Evolutionary conservation across 2,797 vertebrate genomes (phyloP), one percentile per base, ranked within the genome.

Genomic region (Chaunax sp.): DNA sequence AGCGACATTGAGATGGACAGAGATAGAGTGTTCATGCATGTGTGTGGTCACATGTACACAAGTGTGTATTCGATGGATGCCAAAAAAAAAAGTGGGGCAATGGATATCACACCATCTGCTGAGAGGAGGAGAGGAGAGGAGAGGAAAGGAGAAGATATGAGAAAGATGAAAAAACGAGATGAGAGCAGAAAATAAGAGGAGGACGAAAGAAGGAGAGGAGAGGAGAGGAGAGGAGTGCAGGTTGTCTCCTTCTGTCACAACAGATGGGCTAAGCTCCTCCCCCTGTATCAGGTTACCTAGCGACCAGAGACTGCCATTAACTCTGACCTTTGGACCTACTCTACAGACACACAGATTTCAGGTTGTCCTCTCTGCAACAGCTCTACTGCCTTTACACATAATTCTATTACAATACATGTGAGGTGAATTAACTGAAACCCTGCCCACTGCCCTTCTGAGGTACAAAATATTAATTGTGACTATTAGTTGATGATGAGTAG

Each of bases 61-160:
- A 78, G 61, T 66, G 81, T 69, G 84, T 71, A 76, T 72, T 78
- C 19, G 30, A 72, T 73, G 47, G 47, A 75, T 79, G 86, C 86
- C 85, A 84, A 80, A 80, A 80, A 80, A 80, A 81, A 83, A 88
- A 87, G 40, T 87, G 78, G 81, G 82, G 85, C 83, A 89, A 82
- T 71, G 77, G 89, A 89, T 87, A 90, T 89, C 61, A 70, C 68
- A 75, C 90, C 90, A 90, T 91, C 90, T 91, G 90, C 81, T 84
- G 46, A 78, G 77, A 81, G 68, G 52, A 74, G 53, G 38, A 45
- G 40, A 37, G n/a, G 15, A 54, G 35, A 23, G 11, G 4, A 11
- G 8, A 45, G 13, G 47, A 44, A 13, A 35, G 6, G 18, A 25
- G 13, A 57, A 23, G 22, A 38, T 35, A 37, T 6, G 19, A 20